Conservation (phyloP, 2,888 invertebrate species). For the Drosophila quinaria region DNA sequence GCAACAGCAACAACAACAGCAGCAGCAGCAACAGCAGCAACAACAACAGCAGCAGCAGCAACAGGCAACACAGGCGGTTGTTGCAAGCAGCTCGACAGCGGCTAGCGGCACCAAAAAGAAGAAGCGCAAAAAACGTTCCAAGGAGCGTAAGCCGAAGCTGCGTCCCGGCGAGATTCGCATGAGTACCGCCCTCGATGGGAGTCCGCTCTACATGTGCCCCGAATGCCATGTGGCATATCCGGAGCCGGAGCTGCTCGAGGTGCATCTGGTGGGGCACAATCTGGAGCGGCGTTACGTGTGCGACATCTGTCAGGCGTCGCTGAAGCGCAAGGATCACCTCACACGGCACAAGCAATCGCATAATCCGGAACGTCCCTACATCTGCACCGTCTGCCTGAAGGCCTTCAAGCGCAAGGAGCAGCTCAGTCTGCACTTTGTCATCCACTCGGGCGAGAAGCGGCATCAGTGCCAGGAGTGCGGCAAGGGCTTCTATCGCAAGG, state of each 20-base stretch:
- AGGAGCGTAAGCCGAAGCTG: conserved; percentile 91
- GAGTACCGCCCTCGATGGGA: conserved; percentile 92
- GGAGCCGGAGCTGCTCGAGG: conserved; percentile 92
- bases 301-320: conserved; percentile 95
- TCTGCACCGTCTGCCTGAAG: conserved; percentile 94
- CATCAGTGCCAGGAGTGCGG: conserved; percentile 95
- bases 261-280: conserved; percentile 93
- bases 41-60: conserved; percentile 62
- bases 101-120: conserved; percentile 88
- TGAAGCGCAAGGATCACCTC: conserved; percentile 94
- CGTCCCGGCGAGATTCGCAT: conserved; percentile 94
- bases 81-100: conserved; percentile 69
- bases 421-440: conserved; percentile 94
- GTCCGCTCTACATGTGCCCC: conserved; percentile 93
- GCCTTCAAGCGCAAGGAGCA: conserved; percentile 96
- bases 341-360: conserved; percentile 95
- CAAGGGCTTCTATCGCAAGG: conserved; percentile 94
- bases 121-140: conserved; percentile 91
- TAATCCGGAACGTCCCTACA: conserved; percentile 94
- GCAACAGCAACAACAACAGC: conserved; percentile 64
- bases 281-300: conserved; percentile 94
- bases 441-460: conserved; percentile 94
- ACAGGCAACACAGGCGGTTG: conserved; percentile 49
- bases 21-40: conserved; percentile 68
- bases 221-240: conserved; percentile 96